Base-by-base conservation (phyloP, 2,113 vertebrate species). In the Mastomys coucha region DNA sequence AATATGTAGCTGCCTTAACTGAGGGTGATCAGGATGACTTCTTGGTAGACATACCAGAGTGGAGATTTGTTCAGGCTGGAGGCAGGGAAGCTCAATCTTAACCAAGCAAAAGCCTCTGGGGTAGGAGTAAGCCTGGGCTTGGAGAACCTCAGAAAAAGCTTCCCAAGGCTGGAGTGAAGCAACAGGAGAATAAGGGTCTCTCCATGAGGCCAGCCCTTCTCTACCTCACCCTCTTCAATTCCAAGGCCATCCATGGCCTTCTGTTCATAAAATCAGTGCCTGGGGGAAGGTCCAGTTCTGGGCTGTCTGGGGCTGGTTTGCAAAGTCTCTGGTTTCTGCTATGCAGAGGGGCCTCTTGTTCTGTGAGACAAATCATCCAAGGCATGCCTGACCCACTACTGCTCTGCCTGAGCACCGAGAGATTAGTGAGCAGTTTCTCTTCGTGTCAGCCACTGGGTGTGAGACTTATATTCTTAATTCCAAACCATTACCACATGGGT, bases 391-490 rank as follows among this genome's bases (percentile, higher is more conserved):
- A 51, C 19, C 76, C 76, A 80, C 45, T 2, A 8, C 24, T 26
- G 45, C 88, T 87, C 42, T n/a, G 58, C 88, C 63, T 39, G 36
- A 53, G 53, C 75, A 63, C 72, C 45, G 63, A 31, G 73, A 91
- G 91, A 26, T 90, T 93, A 93, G 81, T 56, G 81, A 93, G 84
- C 17, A 1, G 63, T 96, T 93, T 94, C 94, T 95, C 88, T 42
- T 69, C 13, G 26, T 69, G 67, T 69, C 36, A 72, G 70, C n/a
- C 72, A 22, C 72, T 75, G 72, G 84, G 5, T 78, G 94, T 97
- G 96, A 91, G 36, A 67, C 89, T 96, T 96, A 72, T 1, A 1
- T 51, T 78, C 80, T 86, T 88, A 96, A 89, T 97, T 86, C 51
- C 91, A 69, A 10, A 19, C 31, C 94, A 98, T 97, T 20, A 20